Conservation (phyloP, 2,888 invertebrate species). For the Ichneumon xanthorius region DNA sequence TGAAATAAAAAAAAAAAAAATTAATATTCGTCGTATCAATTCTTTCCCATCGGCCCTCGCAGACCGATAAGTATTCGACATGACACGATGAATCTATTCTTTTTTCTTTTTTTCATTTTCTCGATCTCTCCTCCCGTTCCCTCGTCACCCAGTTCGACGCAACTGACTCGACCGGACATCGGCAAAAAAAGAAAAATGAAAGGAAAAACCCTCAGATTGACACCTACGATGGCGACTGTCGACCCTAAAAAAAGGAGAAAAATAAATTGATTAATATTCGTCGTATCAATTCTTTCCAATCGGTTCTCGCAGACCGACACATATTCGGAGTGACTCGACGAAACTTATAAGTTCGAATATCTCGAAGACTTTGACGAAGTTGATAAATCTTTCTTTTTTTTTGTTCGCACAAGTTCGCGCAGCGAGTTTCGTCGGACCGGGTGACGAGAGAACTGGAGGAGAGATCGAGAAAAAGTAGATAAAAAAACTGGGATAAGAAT, state of each 20-base stretch:
- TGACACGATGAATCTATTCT: not conserved
- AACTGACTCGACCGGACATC: no score
- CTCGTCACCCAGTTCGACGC: no score
- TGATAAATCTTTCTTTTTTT: conserved; percentile 1
- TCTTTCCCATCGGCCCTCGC: not conserved
- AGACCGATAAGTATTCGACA: not conserved
- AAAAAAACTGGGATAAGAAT: conserved; percentile 33
- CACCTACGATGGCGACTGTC: conserved; percentile 92
- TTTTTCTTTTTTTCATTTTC: conserved; percentile 3
- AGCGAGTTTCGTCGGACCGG: not conserved
- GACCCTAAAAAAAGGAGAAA: conserved; percentile 85
- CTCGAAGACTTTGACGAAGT: not conserved
- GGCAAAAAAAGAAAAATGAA: no score
- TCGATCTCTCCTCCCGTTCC: no score
- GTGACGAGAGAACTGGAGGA: conserved; percentile 19
- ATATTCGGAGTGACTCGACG: not conserved
- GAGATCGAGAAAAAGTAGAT: not conserved
- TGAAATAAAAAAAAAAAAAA: conserved; percentile 15
- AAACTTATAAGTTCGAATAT: not conserved
- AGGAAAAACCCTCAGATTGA: conserved; percentile 87
- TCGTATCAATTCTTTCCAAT: not conserved
- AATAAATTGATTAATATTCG: conserved; percentile 4
- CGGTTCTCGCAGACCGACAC: no score
- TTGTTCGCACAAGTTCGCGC: not conserved
- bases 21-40: not conserved